These are phyloP conservation scores for Gobiocypris rarus DNA, from an alignment of 2,113 vertebrate genomes.

Conservation along the genomic window DNA sequence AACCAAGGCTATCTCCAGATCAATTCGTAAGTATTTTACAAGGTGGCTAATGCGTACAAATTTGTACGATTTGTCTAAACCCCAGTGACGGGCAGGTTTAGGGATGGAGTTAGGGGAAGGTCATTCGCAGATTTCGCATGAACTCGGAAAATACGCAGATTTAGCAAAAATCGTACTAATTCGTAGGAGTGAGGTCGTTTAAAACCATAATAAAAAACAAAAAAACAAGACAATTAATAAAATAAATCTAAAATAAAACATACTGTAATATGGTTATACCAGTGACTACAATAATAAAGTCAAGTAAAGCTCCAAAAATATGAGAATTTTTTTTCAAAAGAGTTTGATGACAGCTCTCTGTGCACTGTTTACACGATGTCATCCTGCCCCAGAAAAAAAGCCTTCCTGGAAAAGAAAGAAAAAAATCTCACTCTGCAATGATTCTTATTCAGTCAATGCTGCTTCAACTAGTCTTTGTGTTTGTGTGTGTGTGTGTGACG, in stretches of 20 bases:
- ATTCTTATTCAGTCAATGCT: constrained; percentile 24
- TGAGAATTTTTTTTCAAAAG: background rate
- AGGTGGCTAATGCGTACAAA: too few relatives aligned
- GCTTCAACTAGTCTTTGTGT: constrained; percentile 25
- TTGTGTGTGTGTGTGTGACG: background rate
- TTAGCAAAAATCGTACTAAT: too few relatives aligned
- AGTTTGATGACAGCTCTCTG: background rate
- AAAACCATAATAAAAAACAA: too few relatives aligned
- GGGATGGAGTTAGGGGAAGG: too few relatives aligned
- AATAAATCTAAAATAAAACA: background rate
- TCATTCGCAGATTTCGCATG: too few relatives aligned
- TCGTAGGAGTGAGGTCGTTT: too few relatives aligned
- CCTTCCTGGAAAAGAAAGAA: background rate
- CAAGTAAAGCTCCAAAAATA: background rate
- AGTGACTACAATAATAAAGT: background rate
- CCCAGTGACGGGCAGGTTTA: too few relatives aligned
- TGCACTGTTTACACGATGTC: constrained; percentile 1
- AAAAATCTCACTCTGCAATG: background rate
- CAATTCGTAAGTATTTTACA: too few relatives aligned
- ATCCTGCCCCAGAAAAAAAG: background rate
- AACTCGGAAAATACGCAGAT: too few relatives aligned
- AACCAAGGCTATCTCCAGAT: background rate
- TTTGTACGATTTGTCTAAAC: too few relatives aligned
- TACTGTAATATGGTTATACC: background rate
- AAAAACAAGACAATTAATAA: background rate